Conservation (phyloP, 2,797 vertebrate species). For the Taenioides sp. region DNA sequence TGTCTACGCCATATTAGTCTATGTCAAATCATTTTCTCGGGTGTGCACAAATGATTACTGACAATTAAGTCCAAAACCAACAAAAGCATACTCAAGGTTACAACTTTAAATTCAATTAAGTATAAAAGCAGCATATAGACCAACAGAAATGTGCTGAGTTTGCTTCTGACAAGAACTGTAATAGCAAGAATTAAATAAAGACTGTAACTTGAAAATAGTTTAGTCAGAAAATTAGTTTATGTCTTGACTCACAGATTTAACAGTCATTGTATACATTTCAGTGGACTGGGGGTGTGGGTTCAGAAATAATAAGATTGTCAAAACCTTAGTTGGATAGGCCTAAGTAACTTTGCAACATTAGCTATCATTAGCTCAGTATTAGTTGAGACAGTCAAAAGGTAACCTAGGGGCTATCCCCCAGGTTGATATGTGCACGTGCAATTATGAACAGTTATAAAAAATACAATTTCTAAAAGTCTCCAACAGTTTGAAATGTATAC, state of each 20-base stretch:
- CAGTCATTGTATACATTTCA: slow-evolving; percentile 3
- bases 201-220: neutral
- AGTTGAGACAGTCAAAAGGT: neutral
- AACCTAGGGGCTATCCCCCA: neutral
- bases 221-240: neutral
- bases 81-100: neutral
- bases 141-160: too few relatives aligned
- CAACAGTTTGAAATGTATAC: too few relatives aligned
- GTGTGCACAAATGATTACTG: neutral
- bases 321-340: slow-evolving; percentile 1
- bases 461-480: neutral
- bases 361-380: slow-evolving; percentile 2
- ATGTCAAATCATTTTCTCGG: neutral
- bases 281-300: neutral
- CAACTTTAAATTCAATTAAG: neutral
- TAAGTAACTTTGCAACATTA: slow-evolving; percentile 7
- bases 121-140: too few relatives aligned
- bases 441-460: neutral
- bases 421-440: neutral
- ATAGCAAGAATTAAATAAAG: neutral
- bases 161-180: neutral
- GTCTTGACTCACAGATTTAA: neutral
- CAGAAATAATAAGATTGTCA: slow-evolving; percentile 5
- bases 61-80: neutral
- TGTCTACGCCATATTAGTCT: neutral